Conservation (phyloP, 2,797 vertebrate genomes). For the Pterois miles region DNA sequence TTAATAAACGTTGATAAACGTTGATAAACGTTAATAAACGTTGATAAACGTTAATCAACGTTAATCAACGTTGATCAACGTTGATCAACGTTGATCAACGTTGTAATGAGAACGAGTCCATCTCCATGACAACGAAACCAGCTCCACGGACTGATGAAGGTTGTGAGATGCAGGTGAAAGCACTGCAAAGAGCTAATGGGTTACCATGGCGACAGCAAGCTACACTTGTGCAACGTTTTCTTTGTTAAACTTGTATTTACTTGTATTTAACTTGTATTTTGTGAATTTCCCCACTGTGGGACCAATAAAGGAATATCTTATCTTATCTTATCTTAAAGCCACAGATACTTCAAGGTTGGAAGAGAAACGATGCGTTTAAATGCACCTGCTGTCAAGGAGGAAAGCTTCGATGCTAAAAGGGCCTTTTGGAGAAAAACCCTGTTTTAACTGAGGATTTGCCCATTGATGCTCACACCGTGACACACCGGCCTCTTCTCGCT, state of each 20-base stretch:
- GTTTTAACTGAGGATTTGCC: conserved; percentile 46
- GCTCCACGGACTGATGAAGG: neutral
- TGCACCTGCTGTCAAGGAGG: neutral
- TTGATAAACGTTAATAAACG: no score
- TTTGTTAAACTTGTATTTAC: neutral
- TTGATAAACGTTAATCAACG: no score
- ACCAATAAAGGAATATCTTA: no score
- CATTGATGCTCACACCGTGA: conserved; percentile 25
- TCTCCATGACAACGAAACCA: neutral
- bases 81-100: no score
- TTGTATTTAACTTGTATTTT: no score
- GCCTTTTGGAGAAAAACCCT: neutral
- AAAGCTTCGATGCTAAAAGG: neutral
- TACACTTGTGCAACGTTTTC: neutral
- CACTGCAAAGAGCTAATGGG: no score
- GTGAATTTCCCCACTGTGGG: no score
- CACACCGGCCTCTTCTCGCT: conserved; percentile 36
- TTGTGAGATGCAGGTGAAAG: neutral
- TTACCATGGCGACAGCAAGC: no score
- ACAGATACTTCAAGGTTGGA: neutral
- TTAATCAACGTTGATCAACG: no score
- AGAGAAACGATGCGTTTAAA: neutral
- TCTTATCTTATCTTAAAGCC: no score
- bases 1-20: no score
- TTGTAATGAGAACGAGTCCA: no score